A percentile compares a stretch with the other conserved stretches of the same genome.
phyloP scores from a whole-genome alignment of 2,888 invertebrate species.

The Hofmannophila pseudospretella region DNA sequence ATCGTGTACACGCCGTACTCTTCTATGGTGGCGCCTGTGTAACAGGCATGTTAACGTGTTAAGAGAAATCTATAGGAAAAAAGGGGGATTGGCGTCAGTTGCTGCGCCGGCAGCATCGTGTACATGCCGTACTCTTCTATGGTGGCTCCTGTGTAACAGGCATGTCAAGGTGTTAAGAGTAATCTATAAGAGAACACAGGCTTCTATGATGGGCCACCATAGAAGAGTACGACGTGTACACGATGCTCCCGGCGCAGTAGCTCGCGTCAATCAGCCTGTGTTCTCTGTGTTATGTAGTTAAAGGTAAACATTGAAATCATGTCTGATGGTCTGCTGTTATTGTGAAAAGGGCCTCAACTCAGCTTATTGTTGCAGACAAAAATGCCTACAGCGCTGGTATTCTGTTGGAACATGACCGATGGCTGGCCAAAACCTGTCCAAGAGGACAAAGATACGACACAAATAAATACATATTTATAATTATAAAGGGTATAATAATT shows the following conservation, averaged over 20 bases:
- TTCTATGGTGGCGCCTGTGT: constrained; percentile 65
- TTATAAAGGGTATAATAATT: no score
- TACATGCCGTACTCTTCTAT: constrained; percentile 76
- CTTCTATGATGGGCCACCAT: constrained; percentile 46
- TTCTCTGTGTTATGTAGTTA: no score
- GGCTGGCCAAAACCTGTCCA: no score
- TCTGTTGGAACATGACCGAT: no score
- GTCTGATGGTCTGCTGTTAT: no score
- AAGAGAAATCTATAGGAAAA: no score
- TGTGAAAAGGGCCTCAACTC: no score
- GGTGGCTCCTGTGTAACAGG: constrained; percentile 44
- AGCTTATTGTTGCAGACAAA: no score
- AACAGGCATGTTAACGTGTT: background rate
- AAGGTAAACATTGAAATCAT: no score
- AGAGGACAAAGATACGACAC: no score
- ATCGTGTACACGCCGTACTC: constrained; percentile 79
- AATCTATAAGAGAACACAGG: constrained; percentile 51
- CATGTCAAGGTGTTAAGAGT: background rate
- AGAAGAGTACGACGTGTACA: constrained; percentile 76
- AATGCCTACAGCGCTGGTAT: no score
- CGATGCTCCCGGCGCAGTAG: constrained; percentile 89
- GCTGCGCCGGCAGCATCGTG: constrained; percentile 89
- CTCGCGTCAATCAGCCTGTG: constrained; percentile 89
- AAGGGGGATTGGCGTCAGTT: constrained; percentile 86
- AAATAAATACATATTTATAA: no score